Base-by-base conservation (phyloP, 2,888 invertebrate genomes). In the Nebria salina region DNA sequence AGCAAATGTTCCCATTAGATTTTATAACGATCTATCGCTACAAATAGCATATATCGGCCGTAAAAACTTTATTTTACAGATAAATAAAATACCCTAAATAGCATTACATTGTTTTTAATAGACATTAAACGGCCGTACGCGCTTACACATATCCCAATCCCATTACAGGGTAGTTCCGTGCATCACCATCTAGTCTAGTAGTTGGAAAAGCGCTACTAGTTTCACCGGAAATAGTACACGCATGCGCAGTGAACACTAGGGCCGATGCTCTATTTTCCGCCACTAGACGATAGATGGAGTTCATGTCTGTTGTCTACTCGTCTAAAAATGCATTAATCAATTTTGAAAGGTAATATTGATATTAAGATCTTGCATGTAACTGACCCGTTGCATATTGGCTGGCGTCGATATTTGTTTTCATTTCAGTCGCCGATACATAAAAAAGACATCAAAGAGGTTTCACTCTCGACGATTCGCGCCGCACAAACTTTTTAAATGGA, bases 271-370 rank as follows among this genome's bases (percentile, higher is more conserved):
- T 85, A 86, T 85, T 85, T 87, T 86, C 83, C 84, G 85, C 87
- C 86, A 86, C 85, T 86, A 86, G 85, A 85, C 82, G 84, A 85
- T 85, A 88, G 87, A 86, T 85, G 88, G 88, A 86, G 84, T 82
- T 81, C 42, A 8, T 81, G 73, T 20, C 41, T 20, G 65, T 26
- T 64, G 81, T 26, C 72, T 73, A 73, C 65, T 81, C 76, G 64
- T 64, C 34, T 64, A 68, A 75, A 34, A 34, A 72, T 26, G 73
- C 73, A 81, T 81, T 72, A 81, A 81, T 81, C 81, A 81, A 81
- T 81, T 81, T 64, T 65, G 81, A 81, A 81, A 41, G 75, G 34
- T 81, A 73, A 65, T 81, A 65, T 81, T 81, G 81, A 73, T 81
- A 76, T 64, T 76, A 72, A 72, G 43, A 26, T 42, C 13, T 65